Evolutionary conservation across 2,113 vertebrate genomes (phyloP).

Genomic region (Tapirus terrestris): DNA sequence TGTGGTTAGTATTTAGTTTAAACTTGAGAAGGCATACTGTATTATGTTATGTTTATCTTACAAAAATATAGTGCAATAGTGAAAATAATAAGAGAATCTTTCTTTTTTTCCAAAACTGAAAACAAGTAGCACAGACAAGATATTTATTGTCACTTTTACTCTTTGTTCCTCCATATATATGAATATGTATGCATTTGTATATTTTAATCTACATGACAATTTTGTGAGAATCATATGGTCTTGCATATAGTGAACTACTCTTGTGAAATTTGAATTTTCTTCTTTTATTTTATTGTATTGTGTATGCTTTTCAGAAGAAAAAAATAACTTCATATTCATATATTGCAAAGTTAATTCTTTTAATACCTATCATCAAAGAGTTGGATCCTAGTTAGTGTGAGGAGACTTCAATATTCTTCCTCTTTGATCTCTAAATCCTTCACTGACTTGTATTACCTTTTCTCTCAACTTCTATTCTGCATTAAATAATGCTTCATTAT

Average conservation of each 20-base stretch:
- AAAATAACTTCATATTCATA: not conserved
- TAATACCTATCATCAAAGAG: constrained; percentile 25
- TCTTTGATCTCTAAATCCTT: constrained; percentile 64
- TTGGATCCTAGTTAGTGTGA: not conserved
- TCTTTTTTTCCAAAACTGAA: not conserved
- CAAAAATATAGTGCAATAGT: not conserved
- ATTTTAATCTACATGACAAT: not conserved
- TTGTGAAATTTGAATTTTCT: not conserved
- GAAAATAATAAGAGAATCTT: not conserved
- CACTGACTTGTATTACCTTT: constrained; percentile 57
- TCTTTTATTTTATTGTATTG: not conserved
- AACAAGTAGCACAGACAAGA: not conserved
- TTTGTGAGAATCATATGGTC: not conserved
- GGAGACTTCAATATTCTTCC: not conserved
- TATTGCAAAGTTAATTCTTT: not conserved
- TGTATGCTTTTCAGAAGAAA: not conserved
- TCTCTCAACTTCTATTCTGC: constrained; percentile 40
- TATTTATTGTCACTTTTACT: not conserved
- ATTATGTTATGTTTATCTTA: not conserved
- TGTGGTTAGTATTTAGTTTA: constrained; percentile 21
- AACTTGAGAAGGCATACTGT: not conserved
- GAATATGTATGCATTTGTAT: not conserved
- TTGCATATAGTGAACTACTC: not conserved
- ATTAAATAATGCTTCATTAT: constrained; percentile 65
- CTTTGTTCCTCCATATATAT: not conserved